phyloP scores from a whole-genome alignment of 2,113 vertebrate species.

The Talpa occidentalis region DNA sequence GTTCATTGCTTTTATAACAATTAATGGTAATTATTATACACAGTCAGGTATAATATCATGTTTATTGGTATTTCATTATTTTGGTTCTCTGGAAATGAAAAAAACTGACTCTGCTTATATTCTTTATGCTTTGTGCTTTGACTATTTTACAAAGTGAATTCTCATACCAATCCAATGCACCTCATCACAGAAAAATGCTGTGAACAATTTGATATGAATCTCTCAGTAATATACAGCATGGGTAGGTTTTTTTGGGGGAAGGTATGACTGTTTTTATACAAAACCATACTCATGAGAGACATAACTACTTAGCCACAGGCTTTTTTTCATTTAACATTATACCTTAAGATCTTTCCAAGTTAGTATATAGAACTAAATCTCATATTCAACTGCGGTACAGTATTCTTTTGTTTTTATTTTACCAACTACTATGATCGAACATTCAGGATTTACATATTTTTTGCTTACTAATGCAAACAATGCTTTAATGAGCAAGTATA shows the following conservation, averaged over 20 bases:
- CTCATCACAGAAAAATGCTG: background rate
- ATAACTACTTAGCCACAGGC: background rate
- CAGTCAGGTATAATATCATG: background rate
- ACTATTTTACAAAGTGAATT: conserved; percentile 41
- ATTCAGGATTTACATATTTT: background rate
- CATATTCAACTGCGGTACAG: background rate
- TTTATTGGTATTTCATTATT: conserved; percentile 33
- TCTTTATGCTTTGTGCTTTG: background rate
- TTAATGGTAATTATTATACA: background rate
- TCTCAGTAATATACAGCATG: background rate
- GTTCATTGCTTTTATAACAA: background rate
- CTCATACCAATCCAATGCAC: conserved; percentile 1
- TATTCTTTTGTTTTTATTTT: conserved; percentile 28
- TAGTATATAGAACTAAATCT: background rate
- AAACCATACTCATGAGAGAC: background rate
- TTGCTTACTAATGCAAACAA: background rate
- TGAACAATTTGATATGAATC: conserved; percentile 14
- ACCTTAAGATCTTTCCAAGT: conserved; percentile 12
- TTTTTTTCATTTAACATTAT: background rate
- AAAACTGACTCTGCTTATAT: background rate
- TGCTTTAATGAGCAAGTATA: background rate
- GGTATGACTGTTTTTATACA: background rate
- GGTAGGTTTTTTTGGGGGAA: background rate
- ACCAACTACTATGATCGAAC: background rate
- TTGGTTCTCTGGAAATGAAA: background rate